Evolutionary conservation across 2,797 vertebrate genomes (phyloP).

Genomic region (Poecile montanus): DNA sequence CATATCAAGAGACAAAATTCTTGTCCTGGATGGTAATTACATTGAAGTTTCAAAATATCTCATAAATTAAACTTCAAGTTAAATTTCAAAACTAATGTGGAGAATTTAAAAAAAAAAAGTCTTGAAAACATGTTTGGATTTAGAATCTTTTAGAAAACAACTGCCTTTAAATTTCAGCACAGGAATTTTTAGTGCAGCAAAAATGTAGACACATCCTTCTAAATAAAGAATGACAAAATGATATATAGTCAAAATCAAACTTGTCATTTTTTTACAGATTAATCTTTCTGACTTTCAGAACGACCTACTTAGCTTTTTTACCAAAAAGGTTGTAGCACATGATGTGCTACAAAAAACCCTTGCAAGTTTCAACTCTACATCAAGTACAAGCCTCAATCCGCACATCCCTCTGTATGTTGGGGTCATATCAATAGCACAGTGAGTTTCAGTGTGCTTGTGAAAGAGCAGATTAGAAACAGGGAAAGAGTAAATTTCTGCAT

Average conservation of each 20-base stretch:
- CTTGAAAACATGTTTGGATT: background rate
- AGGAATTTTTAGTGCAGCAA: background rate
- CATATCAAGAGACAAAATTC: background rate
- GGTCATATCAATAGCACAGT: background rate
- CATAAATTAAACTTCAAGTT: background rate
- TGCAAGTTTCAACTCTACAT: background rate
- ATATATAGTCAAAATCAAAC: background rate
- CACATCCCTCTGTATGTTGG: background rate
- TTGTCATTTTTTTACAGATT: background rate
- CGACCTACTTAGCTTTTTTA: background rate
- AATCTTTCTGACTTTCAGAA: background rate
- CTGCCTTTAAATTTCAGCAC: background rate
- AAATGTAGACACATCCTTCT: background rate
- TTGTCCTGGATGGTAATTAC: background rate
- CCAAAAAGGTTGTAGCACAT: background rate
- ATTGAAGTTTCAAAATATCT: background rate
- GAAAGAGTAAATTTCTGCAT: background rate
- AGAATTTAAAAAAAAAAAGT: background rate
- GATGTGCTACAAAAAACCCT: background rate
- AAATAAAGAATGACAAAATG: background rate
- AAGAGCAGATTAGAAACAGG: background rate
- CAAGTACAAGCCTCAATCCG: background rate
- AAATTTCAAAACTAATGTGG: background rate
- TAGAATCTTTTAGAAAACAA: background rate
- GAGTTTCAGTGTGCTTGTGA: background rate